Evolutionary conservation across 2,113 vertebrate species (phyloP).

Genomic region (Prionailurus viverrinus): DNA sequence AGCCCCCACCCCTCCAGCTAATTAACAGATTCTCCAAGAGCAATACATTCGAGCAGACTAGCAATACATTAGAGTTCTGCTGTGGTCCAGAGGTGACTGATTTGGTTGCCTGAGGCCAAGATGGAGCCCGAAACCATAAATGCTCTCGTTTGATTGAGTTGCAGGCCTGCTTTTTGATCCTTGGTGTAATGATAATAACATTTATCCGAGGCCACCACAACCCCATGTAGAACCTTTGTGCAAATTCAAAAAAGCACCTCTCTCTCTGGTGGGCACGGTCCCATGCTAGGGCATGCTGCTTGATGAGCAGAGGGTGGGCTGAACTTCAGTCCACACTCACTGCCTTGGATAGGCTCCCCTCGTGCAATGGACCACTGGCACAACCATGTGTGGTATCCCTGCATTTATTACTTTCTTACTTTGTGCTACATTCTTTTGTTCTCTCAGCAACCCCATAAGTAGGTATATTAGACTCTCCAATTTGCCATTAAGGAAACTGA

Average conservation of each 20-base stretch:
- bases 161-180: slow-evolving; percentile 23
- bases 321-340: neutral
- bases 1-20: neutral
- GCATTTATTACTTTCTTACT: neutral
- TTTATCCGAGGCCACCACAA: slow-evolving; percentile 22
- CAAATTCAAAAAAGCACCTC: neutral
- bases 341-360: neutral
- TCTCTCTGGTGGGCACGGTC: neutral
- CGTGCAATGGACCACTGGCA: neutral
- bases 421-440: neutral
- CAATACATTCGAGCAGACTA: neutral
- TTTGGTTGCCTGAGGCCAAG: neutral
- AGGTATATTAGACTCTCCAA: neutral
- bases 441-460: neutral
- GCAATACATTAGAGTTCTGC: neutral
- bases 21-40: slow-evolving; percentile 24
- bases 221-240: neutral
- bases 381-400: neutral
- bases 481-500: neutral
- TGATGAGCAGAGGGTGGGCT: neutral
- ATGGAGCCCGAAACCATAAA: neutral
- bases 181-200: neutral
- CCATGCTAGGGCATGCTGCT: neutral
- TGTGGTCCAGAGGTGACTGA: neutral
- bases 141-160: slow-evolving; percentile 33